phyloP scores from a whole-genome alignment of 2,888 invertebrate species.

The Platycnemis pennipes region DNA sequence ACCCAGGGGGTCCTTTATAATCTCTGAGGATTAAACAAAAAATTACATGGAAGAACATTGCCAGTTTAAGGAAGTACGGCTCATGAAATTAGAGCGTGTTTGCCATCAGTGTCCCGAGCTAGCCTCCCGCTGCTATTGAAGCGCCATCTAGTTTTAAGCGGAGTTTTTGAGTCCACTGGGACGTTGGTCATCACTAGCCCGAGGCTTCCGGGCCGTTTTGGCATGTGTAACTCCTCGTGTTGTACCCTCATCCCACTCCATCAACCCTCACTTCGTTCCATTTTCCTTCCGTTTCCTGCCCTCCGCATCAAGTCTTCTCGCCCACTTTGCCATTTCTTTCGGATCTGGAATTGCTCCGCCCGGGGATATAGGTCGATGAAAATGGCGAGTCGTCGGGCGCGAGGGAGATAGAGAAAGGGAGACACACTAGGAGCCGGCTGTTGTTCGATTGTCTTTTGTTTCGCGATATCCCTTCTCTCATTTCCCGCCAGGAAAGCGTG shows the following conservation, averaged over 20 bases:
- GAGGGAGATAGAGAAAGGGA: neutral
- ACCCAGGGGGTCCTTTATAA: too few relatives aligned
- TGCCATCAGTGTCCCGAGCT: neutral
- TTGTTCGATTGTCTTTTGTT: slow-evolving; percentile 18
- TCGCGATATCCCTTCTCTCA: slow-evolving; percentile 14
- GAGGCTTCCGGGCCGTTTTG: neutral
- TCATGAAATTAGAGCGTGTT: neutral
- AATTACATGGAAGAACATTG: too few relatives aligned
- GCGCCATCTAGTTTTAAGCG: neutral
- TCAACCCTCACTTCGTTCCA: neutral
- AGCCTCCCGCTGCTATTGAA: neutral
- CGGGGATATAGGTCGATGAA: slow-evolving; percentile 52
- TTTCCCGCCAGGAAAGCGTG: neutral
- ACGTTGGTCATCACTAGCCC: neutral
- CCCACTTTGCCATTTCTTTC: slow-evolving; percentile 48
- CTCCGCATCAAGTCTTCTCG: slow-evolving; percentile 19
- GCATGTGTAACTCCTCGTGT: neutral
- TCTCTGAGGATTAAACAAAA: too few relatives aligned
- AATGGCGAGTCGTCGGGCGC: neutral
- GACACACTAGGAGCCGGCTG: neutral
- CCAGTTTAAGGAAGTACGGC: neutral
- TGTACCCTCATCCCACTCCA: neutral
- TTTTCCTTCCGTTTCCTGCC: neutral
- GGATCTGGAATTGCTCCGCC: slow-evolving; percentile 24
- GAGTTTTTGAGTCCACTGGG: neutral